These are phyloP conservation scores for Pelusios castaneus DNA, from an alignment of 2,113 vertebrate genomes.

Conservation along the genomic window DNA sequence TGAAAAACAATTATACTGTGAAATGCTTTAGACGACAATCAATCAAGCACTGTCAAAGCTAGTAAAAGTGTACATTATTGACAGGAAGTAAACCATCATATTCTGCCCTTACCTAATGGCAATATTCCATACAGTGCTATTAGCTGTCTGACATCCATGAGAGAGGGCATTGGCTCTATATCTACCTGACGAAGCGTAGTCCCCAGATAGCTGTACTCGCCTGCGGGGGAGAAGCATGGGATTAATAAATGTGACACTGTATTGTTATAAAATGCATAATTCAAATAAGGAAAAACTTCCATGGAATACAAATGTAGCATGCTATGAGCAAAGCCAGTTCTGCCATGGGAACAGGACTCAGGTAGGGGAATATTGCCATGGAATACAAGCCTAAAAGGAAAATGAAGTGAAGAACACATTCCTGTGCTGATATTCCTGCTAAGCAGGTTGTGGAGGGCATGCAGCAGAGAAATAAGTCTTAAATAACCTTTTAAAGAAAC, in stretches of 20 bases:
- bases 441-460: not conserved
- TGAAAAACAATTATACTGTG: slow-evolving; percentile 38
- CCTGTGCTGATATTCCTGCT: not conserved
- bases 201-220: slow-evolving; percentile 82
- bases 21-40: not conserved
- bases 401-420: not conserved
- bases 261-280: not conserved
- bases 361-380: not conserved
- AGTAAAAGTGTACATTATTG: not conserved
- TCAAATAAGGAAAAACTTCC: not conserved
- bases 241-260: not conserved
- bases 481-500: slow-evolving; percentile 13
- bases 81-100: not conserved
- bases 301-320: accelerated
- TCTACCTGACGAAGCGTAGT: slow-evolving; percentile 67
- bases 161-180: slow-evolving; percentile 83
- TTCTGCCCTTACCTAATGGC: slow-evolving; percentile 82
- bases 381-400: not conserved
- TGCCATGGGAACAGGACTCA: accelerated
- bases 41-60: slow-evolving; percentile 27
- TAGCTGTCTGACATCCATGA: slow-evolving; percentile 84
- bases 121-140: slow-evolving; percentile 83
- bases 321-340: accelerated
- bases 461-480: not conserved
- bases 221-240: slow-evolving; percentile 63